Evolutionary conservation across 2,113 vertebrate genomes (phyloP), one percentile per base, ranked within the genome.

Genomic region (Amia ocellicauda): DNA sequence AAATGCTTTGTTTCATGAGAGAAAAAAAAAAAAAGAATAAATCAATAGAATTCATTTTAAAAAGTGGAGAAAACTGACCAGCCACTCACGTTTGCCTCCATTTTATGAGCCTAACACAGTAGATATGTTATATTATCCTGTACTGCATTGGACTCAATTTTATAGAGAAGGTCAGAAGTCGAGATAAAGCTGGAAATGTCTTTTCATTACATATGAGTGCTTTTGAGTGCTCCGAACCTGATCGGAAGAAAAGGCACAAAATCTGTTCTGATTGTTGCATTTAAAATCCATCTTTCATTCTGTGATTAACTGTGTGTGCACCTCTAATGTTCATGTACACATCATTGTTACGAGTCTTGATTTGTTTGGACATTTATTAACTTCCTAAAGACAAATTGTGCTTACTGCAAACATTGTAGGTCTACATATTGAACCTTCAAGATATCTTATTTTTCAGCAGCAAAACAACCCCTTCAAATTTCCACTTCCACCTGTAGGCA

Each of bases 1-100:
- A 71, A 26, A 62, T 64, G 69, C 62, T 76, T 63, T 65, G 54
- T 72, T 71, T 70, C 26, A 56, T 24, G 45, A 50, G 17, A 57
- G 55, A 65, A 66, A 67, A 73, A 61, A 50, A 57, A 58, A 65
- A 66, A 67, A 73, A 61, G 72, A 69, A 78, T 62, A 62, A 77
- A 81, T 82, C 79, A 68, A 76, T 81, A 64, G 20, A 41, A 70
- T 72, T 49, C 26, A 51, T 77, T 69, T 69, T 56, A 59, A 68
- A 62, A 58, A 69, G 69, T 31, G 20, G 4, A 52, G 29, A 43
- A 29, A 61, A 63, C 61, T 65, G 61, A 75, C 42, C 43, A 27
- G 36, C 31, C 31, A 36, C 2, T 23, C 5, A 14, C 42, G 22
- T 13, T 11, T 36, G 7, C 3, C 22, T 7, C 58, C 2, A 10